phyloP scores from a whole-genome alignment of 1,140 invertebrate species.

The Himalopsyche phryganea region DNA sequence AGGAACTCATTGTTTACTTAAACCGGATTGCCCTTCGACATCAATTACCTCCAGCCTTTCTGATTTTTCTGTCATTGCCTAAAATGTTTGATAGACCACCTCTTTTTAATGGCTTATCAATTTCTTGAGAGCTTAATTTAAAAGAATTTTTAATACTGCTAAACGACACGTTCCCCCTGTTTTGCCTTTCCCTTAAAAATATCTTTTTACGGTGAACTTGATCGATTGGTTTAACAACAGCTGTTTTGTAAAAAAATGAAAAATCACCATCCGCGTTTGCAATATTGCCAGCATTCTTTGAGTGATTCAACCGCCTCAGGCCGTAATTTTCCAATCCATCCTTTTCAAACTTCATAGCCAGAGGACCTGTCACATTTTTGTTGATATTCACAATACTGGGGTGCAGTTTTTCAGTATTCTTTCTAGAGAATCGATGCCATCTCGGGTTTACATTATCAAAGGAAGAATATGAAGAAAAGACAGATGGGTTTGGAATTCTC shows the following conservation, averaged over 20 bases:
- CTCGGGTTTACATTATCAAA: neutral
- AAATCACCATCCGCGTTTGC: constrained; percentile 10
- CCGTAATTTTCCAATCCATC: neutral
- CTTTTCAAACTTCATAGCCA: neutral
- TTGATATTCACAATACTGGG: constrained; percentile 1
- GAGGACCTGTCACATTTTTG: constrained; percentile 2
- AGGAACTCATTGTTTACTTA: too few species aligned
- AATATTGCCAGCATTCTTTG: neutral
- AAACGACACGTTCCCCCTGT: too few species aligned
- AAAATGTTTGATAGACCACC: too few species aligned
- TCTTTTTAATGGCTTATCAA: too few species aligned
- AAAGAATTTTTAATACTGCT: too few species aligned
- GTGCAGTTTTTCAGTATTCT: neutral
- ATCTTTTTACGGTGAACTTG: too few species aligned
- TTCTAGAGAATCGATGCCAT: constrained; percentile 4
- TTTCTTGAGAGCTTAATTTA: too few species aligned
- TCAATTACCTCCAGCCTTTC: too few species aligned
- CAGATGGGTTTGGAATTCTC: neutral
- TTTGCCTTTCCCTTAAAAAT: too few species aligned
- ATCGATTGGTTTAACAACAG: too few species aligned
- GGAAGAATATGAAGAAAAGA: neutral
- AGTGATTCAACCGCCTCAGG: neutral
- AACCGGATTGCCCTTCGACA: too few species aligned
- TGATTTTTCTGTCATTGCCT: too few species aligned
- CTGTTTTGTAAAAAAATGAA: constrained; percentile 16